Conservation (phyloP, 2,113 vertebrate species). For the Cephalopterus ornatus region DNA sequence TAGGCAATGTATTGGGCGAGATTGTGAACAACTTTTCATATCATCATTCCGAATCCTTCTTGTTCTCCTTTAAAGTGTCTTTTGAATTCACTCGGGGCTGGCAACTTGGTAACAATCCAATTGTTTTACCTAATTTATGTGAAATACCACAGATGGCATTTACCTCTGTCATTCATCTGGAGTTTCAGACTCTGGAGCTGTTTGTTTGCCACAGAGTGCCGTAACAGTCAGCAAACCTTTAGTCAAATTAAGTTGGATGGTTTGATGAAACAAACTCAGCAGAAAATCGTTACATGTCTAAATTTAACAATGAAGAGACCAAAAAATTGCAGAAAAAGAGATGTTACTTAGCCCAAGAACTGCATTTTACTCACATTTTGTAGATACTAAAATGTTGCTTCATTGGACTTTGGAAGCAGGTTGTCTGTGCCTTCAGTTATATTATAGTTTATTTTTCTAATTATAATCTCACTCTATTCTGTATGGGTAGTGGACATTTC, state of each 20-base stretch:
- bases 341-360: background rate
- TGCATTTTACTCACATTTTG: background rate
- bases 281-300: background rate
- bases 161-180: background rate
- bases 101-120: background rate
- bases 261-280: background rate
- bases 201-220: background rate
- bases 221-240: background rate
- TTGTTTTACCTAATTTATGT: background rate
- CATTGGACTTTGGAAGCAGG: background rate
- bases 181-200: background rate
- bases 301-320: background rate
- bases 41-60: background rate
- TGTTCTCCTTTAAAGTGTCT: background rate
- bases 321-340: background rate
- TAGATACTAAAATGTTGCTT: background rate
- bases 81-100: background rate
- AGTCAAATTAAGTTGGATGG: background rate
- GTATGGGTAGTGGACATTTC: background rate
- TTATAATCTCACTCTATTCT: background rate
- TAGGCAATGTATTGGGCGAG: background rate
- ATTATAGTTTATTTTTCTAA: background rate
- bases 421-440: background rate
- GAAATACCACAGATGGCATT: background rate
- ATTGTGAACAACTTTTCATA: background rate